phyloP scores from a whole-genome alignment of 2,113 vertebrate genomes.

The Apteryx owenii region DNA sequence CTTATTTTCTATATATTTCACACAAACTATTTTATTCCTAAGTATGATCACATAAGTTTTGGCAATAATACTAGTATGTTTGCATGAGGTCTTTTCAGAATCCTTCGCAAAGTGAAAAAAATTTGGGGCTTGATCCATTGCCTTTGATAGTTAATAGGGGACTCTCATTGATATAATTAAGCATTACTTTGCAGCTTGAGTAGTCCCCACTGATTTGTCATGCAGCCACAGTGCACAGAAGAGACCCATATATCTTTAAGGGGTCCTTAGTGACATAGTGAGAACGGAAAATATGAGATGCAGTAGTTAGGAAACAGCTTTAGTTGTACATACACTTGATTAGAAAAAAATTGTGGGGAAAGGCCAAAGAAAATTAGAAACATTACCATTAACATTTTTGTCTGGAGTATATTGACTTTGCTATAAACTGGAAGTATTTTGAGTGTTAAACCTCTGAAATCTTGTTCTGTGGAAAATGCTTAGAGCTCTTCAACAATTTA shows the following conservation, averaged over 20 bases:
- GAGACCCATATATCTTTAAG: neutral
- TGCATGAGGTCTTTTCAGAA: neutral
- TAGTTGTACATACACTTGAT: neutral
- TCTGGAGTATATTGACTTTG: neutral
- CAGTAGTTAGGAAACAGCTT: neutral
- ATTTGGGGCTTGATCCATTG: neutral
- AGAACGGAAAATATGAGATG: neutral
- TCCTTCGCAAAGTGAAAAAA: neutral
- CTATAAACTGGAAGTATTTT: neutral
- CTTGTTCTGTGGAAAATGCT: accelerated
- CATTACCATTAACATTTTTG: accelerated
- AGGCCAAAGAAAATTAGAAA: neutral
- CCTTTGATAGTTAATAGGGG: neutral
- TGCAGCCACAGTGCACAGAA: neutral
- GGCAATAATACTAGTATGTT: neutral
- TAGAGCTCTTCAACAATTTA: neutral
- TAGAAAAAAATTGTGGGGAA: accelerated
- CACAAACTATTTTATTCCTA: neutral
- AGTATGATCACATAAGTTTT: neutral
- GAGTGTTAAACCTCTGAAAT: neutral
- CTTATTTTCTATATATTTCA: neutral
- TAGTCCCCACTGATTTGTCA: neutral
- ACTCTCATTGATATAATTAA: neutral
- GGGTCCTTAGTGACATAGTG: neutral
- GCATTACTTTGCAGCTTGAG: neutral